Percentiles rank a stretch among this genome's conserved stretches.
Evolutionary conservation across 2,113 vertebrate genomes (phyloP).

Genomic region (Thinocorus orbignyianus): DNA sequence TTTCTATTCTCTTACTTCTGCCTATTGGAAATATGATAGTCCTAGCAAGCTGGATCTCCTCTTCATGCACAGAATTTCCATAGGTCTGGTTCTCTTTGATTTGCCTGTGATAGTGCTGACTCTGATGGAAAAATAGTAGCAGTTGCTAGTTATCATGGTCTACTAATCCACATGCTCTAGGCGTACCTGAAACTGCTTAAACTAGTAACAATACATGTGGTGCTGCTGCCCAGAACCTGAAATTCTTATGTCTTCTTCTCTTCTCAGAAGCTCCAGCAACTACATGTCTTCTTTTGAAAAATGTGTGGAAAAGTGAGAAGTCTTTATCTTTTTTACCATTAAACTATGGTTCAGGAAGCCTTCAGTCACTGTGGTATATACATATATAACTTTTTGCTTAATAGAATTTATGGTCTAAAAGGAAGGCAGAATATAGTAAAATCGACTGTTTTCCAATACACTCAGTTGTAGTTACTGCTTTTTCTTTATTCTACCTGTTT

Average conservation of each 20-base stretch:
- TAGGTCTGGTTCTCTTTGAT: background rate
- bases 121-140: background rate
- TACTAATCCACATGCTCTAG: background rate
- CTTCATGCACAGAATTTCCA: background rate
- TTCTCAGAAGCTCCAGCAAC: background rate
- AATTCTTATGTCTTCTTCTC: background rate
- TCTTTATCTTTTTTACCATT: background rate
- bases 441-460: background rate
- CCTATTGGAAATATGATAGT: background rate
- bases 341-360: background rate
- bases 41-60: background rate
- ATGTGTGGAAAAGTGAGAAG: background rate
- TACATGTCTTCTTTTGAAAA: background rate
- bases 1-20: background rate
- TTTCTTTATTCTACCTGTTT: background rate
- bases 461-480: background rate
- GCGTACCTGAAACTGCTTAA: background rate
- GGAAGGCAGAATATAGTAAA: background rate
- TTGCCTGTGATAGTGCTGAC: background rate
- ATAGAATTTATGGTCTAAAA: background rate
- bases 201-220: background rate
- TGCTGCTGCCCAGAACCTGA: background rate
- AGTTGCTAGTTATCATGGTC: background rate
- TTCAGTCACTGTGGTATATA: background rate
- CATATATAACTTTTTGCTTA: background rate